A percentile compares a stretch with the other conserved stretches of the same genome.
Evolutionary conservation across 2,888 invertebrate species (phyloP).

Genomic region (Mythimna loreyi): DNA sequence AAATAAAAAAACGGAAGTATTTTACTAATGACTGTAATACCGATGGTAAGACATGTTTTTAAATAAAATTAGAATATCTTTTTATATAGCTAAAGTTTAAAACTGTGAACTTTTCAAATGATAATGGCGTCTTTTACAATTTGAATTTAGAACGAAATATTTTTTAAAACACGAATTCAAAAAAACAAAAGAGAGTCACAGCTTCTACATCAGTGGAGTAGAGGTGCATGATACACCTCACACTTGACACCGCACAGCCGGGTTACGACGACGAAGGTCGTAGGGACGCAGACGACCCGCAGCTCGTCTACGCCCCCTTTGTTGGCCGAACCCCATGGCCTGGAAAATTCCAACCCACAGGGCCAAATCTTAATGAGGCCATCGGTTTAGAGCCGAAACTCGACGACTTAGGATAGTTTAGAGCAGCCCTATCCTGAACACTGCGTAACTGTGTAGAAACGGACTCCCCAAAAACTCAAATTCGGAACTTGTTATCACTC

Average conservation of each 20-base stretch:
- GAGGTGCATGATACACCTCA: constrained; percentile 12
- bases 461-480: constrained; percentile 21
- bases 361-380: not conserved
- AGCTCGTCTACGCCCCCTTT: too few relatives aligned
- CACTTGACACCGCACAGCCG: not conserved
- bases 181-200: constrained; percentile 25
- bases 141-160: not conserved
- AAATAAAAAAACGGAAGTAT: too few relatives aligned
- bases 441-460: constrained; percentile 36
- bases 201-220: constrained; percentile 28
- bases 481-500: not conserved
- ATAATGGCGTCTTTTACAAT: too few relatives aligned
- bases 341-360: not conserved
- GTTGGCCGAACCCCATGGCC: constrained; percentile 8
- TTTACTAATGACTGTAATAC: too few relatives aligned
- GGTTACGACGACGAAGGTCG: constrained; percentile 1
- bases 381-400: constrained; percentile 27
- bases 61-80: too few relatives aligned
- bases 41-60: too few relatives aligned
- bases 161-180: not conserved
- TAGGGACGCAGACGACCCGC: not conserved
- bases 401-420: constrained; percentile 14
- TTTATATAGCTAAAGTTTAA: too few relatives aligned
- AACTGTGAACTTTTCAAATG: too few relatives aligned
- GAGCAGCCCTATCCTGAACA: constrained; percentile 26